Evolutionary conservation across 2,113 vertebrate species (phyloP).

Genomic region (Passer domesticus): DNA sequence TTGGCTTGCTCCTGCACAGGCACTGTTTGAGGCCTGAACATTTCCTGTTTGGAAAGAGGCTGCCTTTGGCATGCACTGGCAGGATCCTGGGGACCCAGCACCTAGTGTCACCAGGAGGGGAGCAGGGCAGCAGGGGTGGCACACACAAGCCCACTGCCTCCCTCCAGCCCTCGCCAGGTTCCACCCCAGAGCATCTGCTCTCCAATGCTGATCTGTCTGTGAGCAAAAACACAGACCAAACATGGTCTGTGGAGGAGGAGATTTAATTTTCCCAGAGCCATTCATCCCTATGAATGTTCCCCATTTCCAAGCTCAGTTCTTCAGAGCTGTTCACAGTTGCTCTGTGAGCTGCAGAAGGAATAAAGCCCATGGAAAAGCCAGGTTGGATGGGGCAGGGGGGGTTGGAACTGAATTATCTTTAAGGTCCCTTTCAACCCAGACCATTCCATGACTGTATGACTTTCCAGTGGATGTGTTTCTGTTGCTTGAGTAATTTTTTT

Average conservation of each 20-base stretch:
- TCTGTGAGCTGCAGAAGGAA: not conserved
- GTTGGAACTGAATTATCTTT: not conserved
- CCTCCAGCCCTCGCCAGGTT: not conserved
- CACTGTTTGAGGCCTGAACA: not conserved
- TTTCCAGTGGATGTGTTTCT: not conserved
- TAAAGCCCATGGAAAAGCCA: not conserved
- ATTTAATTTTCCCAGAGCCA: not conserved
- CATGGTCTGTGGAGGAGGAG: fast-evolving
- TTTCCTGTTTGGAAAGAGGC: not conserved
- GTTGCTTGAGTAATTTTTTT: not conserved
- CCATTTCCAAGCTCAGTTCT: not conserved
- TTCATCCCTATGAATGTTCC: not conserved
- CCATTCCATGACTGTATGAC: not conserved
- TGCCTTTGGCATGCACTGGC: not conserved
- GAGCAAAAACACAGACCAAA: not conserved
- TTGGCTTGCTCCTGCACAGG: not conserved
- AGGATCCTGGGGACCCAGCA: not conserved
- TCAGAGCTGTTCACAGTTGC: fast-evolving
- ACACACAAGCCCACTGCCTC: fast-evolving
- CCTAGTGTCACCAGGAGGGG: not conserved
- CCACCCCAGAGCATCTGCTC: not conserved
- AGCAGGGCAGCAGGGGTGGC: not conserved
- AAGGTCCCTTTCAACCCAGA: not conserved
- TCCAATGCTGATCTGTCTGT: fast-evolving
- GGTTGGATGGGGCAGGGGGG: not conserved